Percentiles rank a stretch among this genome's conserved stretches.
phyloP scores from a whole-genome alignment of 2,797 vertebrate genomes.

The Enoplosus armatus region DNA sequence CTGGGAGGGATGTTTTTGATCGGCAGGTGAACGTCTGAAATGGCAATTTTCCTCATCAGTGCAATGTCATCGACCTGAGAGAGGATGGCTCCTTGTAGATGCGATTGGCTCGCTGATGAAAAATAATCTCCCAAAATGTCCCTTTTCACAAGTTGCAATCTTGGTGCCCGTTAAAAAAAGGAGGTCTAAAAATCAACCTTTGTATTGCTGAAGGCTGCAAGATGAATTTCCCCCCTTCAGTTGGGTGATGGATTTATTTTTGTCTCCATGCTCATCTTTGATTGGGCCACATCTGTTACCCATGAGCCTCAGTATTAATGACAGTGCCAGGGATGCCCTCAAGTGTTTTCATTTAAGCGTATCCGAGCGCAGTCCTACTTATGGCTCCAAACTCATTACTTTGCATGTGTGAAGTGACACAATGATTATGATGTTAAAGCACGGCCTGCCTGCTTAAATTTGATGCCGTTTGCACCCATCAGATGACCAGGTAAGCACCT shows the following conservation, averaged over 20 bases:
- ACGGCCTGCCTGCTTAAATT: slow-evolving; percentile 42
- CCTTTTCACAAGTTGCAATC: slow-evolving; percentile 1
- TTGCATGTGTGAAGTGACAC: slow-evolving; percentile 57
- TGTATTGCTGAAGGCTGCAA: slow-evolving; percentile 45
- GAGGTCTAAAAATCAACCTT: slow-evolving; percentile 42
- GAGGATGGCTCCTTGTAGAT: neutral
- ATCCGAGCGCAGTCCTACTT: slow-evolving; percentile 46
- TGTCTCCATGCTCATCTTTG: slow-evolving; percentile 67
- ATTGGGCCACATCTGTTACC: slow-evolving; percentile 76
- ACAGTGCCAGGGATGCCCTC: slow-evolving; percentile 67
- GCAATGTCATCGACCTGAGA: neutral
- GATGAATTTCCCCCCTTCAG: slow-evolving; percentile 60
- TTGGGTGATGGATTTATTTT: slow-evolving; percentile 67
- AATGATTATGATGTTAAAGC: slow-evolving; percentile 61
- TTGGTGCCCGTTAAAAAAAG: too few species aligned
- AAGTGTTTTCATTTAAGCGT: slow-evolving; percentile 63
- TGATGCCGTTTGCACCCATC: slow-evolving; percentile 29
- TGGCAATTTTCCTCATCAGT: slow-evolving; percentile 16
- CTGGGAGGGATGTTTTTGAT: neutral
- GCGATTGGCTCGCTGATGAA: neutral
- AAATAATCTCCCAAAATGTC: too few species aligned
- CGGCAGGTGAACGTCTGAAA: slow-evolving; percentile 20
- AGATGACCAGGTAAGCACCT: slow-evolving; percentile 25
- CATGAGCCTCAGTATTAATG: slow-evolving; percentile 65
- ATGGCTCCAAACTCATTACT: slow-evolving; percentile 58